Base-by-base conservation (phyloP, 2,888 invertebrate genomes). In the Agrypnus murinus region DNA sequence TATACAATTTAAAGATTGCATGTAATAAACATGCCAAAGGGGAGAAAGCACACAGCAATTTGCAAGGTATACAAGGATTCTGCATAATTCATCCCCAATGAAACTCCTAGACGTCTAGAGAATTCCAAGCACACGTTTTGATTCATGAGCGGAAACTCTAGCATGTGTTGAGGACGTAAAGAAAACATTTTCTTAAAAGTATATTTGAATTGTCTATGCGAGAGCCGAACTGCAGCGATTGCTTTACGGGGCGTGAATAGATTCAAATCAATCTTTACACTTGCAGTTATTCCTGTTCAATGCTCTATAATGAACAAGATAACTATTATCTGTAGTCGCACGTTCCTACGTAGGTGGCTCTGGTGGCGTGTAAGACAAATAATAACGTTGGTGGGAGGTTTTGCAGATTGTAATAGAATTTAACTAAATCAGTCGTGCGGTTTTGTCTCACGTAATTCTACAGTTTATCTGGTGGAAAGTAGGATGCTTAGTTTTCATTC, bases 11-110 rank as follows among this genome's bases (percentile, higher is more conserved):
- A 31, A 31, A 50, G 12, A 32, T 25, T 31, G 32, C 14, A 50
- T 31, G 50, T 32, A 50, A 50, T 50, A 50, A 50, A 50, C 19
- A 17, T 50, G 50, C 50, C 50, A 12, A n/a, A n/a, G 6, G n/a
- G 25, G 25, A 25, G 25, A 25, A 25, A 25, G 25, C 31, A 50
- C 14, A 12, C 50, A 50, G 50, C 50, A 50, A 50, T 50, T 50
- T 50, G 19, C 19, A 12, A 43, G 43, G 12, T 14, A 14, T 43
- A 14, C 43, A 32, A 25, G 31, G 2, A 19, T 46, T 31, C 12
- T 50, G 12, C 12, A 14, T 14, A 14, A 43, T 43, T 43, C 43
- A 43, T 43, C 14, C n/a, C 43, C 43, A 43, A 25, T 25, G 25
- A 25, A 25, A 25, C 25, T 25, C 25, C 3, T 25, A 25, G 25